Evolutionary conservation across 1,140 invertebrate species (phyloP), one percentile per base, ranked within the genome.

Genomic region (Uloborus diversus): DNA sequence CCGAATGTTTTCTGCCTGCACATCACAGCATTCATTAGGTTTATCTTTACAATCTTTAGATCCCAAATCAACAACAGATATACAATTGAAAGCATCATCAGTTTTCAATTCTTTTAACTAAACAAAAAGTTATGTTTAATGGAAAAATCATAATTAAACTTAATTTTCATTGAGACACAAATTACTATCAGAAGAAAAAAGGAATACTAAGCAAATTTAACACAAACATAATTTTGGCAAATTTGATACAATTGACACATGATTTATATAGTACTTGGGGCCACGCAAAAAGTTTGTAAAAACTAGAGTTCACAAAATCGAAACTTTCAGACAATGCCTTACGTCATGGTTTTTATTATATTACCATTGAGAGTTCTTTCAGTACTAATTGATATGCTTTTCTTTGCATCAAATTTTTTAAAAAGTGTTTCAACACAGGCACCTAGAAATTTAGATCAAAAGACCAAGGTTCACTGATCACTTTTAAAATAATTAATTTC

Each of bases 11-110:
- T 79, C 75, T 28, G 33, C 25, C 47, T 37, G 59, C 62, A 64
- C 28, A 49, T 79, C 51, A 32, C 37, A 3, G 33, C 53, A 57
- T 59, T 79, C 75, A 28, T 32, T 14, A 28, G 49, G 49, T 47
- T 79, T 56, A 20, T 59, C 33, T 49, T 59, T 68, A 2, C 14
- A 27, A 28, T 66, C 53, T 57, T 66, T 47, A 17, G 25, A 5
- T 2, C 75, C 75, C n/a, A 79, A 33, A 59, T 68, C 75, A 79
- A 79, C 75, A 79, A 79, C 64, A 68, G 62, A 68, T 27, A 79
- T 32, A n/a, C 75, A 79, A 64, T 64, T 53, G 53, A 37, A 75
- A 23, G 23, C 28, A 75, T 11, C 25, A 59, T 59, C 28, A 59
- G 5, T 59, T 27, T 75, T 62, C 30, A 37, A 33, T 32, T 73